Conservation (phyloP, 2,888 invertebrate genomes). For the Torymus aiolomorphi region DNA sequence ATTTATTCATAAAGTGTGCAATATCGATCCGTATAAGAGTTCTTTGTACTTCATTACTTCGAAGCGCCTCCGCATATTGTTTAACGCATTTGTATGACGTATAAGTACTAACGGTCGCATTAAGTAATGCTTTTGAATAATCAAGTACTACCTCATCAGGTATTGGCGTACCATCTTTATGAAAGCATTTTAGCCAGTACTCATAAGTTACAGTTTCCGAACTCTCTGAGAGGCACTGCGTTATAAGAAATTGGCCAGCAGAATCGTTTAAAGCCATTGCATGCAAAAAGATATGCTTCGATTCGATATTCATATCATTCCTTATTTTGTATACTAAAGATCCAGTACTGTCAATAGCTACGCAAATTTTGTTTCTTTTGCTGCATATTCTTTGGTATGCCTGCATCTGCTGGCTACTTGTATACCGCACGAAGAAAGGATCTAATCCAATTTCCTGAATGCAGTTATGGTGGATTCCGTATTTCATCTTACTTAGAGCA, state of each 20-base stretch:
- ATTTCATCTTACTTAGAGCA: not conserved
- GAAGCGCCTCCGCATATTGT: not conserved
- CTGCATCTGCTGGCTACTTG: not conserved
- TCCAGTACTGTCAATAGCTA: not conserved
- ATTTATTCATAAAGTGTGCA: constrained; percentile 17
- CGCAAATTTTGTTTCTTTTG: not conserved
- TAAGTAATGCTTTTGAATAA: not conserved
- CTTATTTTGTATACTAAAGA: not conserved
- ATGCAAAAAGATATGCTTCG: constrained; percentile 22
- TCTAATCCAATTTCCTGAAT: constrained; percentile 5
- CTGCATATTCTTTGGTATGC: not conserved
- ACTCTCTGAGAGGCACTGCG: not conserved
- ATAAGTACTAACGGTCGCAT: not conserved
- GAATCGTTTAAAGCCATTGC: not conserved
- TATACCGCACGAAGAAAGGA: not conserved
- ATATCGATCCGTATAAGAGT: not conserved
- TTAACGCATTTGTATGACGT: not conserved
- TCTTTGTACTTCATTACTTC: not conserved
- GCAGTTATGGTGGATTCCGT: not conserved
- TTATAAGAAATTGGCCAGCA: not conserved
- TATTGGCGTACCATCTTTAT: not conserved
- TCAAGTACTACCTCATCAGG: not conserved
- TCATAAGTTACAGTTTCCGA: not conserved
- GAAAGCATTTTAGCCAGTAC: not conserved
- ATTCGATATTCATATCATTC: not conserved